Conservation (phyloP, 2,113 vertebrate genomes). For the Corvus cornix region DNA sequence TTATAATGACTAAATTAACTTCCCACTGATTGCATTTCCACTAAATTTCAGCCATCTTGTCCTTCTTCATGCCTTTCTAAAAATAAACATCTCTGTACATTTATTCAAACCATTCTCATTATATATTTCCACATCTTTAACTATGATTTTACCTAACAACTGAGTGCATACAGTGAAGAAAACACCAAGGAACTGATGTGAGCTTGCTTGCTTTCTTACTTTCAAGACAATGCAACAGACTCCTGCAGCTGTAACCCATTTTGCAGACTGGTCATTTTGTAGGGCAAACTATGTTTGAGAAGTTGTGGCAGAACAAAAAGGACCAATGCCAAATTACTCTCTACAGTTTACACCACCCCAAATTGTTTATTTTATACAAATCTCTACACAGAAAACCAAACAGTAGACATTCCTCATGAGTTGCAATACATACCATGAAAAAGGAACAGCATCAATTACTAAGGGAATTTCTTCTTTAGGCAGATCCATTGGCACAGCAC, state of each 20-base stretch:
- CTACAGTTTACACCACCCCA: not conserved
- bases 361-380: not conserved
- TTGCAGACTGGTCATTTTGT: not conserved
- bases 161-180: not conserved
- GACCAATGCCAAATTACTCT: not conserved
- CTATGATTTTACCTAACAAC: not conserved
- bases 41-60: not conserved
- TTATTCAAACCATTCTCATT: not conserved
- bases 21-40: not conserved
- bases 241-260: not conserved
- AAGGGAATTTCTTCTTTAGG: not conserved
- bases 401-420: not conserved
- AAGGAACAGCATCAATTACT: not conserved
- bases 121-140: not conserved
- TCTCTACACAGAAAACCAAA: not conserved
- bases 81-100: not conserved
- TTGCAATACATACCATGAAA: not conserved
- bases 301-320: not conserved
- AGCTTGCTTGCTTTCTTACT: not conserved
- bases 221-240: not conserved
- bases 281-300: not conserved
- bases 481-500: not conserved
- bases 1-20: not conserved
- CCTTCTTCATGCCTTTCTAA: not conserved
- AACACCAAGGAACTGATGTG: not conserved